Base-by-base conservation (phyloP, 2,113 vertebrate species). In the Astur gentilis region DNA sequence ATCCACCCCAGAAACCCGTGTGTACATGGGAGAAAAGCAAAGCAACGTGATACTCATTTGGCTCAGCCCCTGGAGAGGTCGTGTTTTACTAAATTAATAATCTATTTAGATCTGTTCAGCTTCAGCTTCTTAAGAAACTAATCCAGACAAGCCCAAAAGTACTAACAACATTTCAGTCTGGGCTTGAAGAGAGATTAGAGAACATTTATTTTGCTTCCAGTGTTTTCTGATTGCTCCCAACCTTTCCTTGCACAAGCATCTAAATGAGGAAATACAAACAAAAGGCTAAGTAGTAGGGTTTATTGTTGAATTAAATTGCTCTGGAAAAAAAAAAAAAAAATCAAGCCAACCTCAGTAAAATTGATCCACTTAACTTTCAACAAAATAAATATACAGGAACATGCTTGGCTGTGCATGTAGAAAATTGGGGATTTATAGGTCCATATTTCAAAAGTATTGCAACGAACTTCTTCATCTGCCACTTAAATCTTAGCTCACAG, bases 31-130 rank as follows among this genome's bases (percentile, higher is more conserved):
- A 95, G 73, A 78, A 42, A 92, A 90, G 64, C 31, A 44, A 83
- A 96, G 73, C 80, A 89, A 91, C 2, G 4, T 2, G 61, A 75
- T 42, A 34, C 60, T 86, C 7, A 0, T 91, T 96, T 91, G 94
- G 76, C 89, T 69, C 87, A 71, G 90, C 50, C 95, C 80, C 84
- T 77, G 66, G 85, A 89, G 94, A 89, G 77, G 78, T 89, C 2
- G 3, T 95, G 85, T 92, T 97, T 97, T 87, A 96, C 97, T 89
- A 95, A 92, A 95, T 92, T 94, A 96, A 95, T 95, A 91, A 97
- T 72, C 93, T 94, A 84, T 90, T 91, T 80, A 93, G 96, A 97
- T 95, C 93, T 94, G 67, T 89, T 94, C 83, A 50, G 85, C 91
- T 95, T 96, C 96, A 93, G 76, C 84, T 94, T 96, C 93, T 81